phyloP scores from a whole-genome alignment of 1,140 invertebrate genomes.

The Schlechtendalia chinensis region DNA sequence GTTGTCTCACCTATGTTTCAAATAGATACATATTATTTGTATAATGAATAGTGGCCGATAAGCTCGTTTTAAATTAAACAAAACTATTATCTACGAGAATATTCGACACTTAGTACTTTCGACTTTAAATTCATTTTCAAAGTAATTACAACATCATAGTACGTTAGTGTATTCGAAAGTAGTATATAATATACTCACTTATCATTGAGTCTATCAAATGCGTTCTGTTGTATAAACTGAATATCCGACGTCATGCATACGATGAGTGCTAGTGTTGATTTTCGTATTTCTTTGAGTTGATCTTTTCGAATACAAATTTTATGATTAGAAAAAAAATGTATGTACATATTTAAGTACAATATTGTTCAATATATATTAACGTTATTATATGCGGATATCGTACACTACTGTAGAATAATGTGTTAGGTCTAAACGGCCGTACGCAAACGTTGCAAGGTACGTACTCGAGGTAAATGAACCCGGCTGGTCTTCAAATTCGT shows the following conservation, averaged over 20 bases:
- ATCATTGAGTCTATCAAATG: background rate
- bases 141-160: no score
- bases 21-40: no score
- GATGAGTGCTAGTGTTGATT: slow-evolving; percentile 75
- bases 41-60: no score
- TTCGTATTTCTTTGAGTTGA: slow-evolving; percentile 83
- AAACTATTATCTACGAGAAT: no score
- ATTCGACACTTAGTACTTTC: no score
- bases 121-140: no score
- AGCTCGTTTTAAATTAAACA: no score
- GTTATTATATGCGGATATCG: background rate
- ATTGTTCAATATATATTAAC: background rate
- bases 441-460: no score
- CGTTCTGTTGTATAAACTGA: background rate
- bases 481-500: slow-evolving; percentile 67
- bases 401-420: background rate
- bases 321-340: background rate
- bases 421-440: no score
- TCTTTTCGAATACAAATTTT: slow-evolving; percentile 57
- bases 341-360: background rate
- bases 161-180: no score
- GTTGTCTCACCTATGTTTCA: no score
- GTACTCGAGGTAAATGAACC: slow-evolving; percentile 70
- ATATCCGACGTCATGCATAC: slow-evolving; percentile 71
- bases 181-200: slow-evolving; percentile 10